Evolutionary conservation across 1,140 invertebrate species (phyloP).

Genomic region (Drosophila equinoxialis): DNA sequence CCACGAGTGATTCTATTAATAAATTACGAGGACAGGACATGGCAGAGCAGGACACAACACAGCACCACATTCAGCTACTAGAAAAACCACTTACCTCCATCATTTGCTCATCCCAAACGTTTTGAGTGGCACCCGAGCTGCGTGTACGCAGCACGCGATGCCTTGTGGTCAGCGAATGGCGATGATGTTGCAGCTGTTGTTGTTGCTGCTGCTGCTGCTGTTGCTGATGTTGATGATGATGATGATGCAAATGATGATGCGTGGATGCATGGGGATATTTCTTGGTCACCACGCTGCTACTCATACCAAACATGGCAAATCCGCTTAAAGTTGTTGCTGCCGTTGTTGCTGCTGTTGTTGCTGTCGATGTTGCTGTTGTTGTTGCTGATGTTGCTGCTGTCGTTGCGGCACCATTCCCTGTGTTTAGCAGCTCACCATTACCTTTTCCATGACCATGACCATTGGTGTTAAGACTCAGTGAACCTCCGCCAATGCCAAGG

Average conservation of each 20-base stretch:
- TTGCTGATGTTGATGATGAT: conserved; percentile 47
- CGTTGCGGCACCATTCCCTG: conserved; percentile 26
- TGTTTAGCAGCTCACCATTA: conserved; percentile 35
- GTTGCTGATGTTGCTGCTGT: conserved; percentile 1
- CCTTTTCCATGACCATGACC: conserved; percentile 41
- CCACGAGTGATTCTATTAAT: conserved; percentile 47
- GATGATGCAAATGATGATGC: conserved; percentile 51
- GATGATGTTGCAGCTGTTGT: conserved; percentile 69
- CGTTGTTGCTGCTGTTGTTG: conserved; percentile 35
- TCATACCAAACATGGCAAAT: conserved; percentile 59
- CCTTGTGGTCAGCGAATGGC: conserved; percentile 77
- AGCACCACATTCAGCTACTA: neutral
- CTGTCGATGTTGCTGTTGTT: conserved; percentile 11
- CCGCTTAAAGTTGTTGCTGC: conserved; percentile 40
- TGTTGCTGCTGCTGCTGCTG: conserved; percentile 69
- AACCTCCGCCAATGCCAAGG: conserved; percentile 73
- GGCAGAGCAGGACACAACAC: neutral
- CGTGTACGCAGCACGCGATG: conserved; percentile 77
- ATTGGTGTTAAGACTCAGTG: conserved; percentile 49
- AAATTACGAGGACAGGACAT: conserved; percentile 25
- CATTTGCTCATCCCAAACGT: conserved; percentile 83
- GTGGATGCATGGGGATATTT: conserved; percentile 55
- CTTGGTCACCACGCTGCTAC: conserved; percentile 46
- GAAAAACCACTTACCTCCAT: conserved; percentile 82
- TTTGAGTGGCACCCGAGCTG: conserved; percentile 77